A percentile compares a stretch with the other conserved stretches of the same genome.
These are phyloP conservation scores for Microcebus griseorufus DNA, from an alignment of 2,113 vertebrate genomes.

Conservation along the genomic window DNA sequence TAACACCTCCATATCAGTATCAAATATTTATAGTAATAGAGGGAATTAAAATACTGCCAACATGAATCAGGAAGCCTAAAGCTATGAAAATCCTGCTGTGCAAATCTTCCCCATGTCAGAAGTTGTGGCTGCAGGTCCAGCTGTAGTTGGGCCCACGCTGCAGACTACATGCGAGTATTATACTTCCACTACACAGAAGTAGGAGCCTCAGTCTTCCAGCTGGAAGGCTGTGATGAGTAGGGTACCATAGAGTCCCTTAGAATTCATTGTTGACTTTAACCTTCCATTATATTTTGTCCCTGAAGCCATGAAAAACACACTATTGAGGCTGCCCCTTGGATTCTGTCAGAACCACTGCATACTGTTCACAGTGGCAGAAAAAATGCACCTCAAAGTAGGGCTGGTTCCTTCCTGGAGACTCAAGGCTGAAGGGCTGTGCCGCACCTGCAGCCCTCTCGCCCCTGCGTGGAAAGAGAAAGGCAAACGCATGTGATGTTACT, in stretches of 20 bases:
- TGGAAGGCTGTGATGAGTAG: neutral
- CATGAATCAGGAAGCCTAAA: neutral
- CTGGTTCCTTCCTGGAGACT: neutral
- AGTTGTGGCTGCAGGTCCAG: neutral
- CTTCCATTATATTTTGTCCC: neutral
- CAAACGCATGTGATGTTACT: neutral
- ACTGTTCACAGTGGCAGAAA: accelerated
- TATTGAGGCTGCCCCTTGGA: neutral
- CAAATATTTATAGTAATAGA: neutral
- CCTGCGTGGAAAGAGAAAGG: neutral
- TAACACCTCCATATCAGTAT: neutral
- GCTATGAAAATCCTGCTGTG: neutral
- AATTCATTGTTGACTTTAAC: neutral
- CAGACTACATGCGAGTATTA: neutral
- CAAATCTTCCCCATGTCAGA: neutral
- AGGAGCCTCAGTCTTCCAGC: neutral
- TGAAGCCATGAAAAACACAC: neutral
- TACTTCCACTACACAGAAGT: neutral
- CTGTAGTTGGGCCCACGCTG: neutral
- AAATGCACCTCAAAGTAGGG: neutral
- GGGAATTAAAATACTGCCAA: neutral
- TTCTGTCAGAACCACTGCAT: neutral
- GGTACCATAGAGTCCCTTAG: neutral
- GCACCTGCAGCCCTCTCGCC: neutral
- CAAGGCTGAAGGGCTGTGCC: neutral